Conservation (phyloP, 2,797 vertebrate species). For the Pseudochromis fuscus region DNA sequence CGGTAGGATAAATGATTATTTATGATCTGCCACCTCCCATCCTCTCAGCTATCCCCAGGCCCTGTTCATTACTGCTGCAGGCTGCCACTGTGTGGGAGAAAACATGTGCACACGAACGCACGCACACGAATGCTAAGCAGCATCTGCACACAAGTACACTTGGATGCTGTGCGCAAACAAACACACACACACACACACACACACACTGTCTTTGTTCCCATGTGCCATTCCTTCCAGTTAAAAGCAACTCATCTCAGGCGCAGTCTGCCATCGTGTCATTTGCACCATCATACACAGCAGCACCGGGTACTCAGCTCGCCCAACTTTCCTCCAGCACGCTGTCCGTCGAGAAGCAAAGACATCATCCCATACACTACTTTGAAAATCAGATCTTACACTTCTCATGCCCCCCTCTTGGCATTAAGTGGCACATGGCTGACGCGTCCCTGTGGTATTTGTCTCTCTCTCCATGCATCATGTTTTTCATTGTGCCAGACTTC, state of each 20-base stretch:
- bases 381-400: conserved; percentile 49
- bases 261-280: conserved; percentile 46
- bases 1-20: conserved; percentile 88
- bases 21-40: conserved; percentile 89
- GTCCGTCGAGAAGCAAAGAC: conserved; percentile 50
- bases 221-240: conserved; percentile 51
- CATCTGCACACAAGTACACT: conserved; percentile 38
- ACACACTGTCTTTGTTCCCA: conserved; percentile 1
- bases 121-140: conserved; percentile 47
- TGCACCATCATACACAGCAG: conserved; percentile 26
- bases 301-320: conserved; percentile 33
- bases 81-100: conserved; percentile 70
- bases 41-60: conserved; percentile 85
- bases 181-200: conserved; percentile 27
- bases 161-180: conserved; percentile 29
- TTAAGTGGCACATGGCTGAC: conserved; percentile 66
- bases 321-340: conserved; percentile 35
- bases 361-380: conserved; percentile 36
- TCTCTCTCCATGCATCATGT: conserved; percentile 61
- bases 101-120: conserved; percentile 45
- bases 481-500: conserved; percentile 75
- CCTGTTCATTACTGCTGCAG: conserved; percentile 86
- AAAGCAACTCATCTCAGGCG: conserved; percentile 52
- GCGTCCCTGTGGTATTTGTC: conserved; percentile 64
- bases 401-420: conserved; percentile 51